phyloP scores from a whole-genome alignment of 2,113 vertebrate species.

The Callithrix jacchus region DNA sequence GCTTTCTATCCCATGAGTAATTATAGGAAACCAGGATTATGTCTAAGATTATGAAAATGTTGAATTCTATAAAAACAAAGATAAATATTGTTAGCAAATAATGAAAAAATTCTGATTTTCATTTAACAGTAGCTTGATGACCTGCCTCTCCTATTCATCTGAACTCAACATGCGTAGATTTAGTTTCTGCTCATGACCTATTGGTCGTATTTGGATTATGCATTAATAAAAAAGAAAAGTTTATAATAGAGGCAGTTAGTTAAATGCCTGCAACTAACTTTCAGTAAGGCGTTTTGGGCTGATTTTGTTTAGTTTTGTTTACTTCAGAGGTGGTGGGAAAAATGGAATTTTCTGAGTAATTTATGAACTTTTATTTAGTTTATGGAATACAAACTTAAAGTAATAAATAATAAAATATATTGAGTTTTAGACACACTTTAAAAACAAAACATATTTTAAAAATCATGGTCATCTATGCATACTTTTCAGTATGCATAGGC shows the following conservation, averaged over 20 bases:
- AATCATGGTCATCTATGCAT: neutral
- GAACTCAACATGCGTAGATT: neutral
- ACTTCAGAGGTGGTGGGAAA: neutral
- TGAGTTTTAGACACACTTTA: conserved; percentile 36
- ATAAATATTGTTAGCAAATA: neutral
- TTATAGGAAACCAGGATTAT: neutral
- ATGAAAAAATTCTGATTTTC: neutral
- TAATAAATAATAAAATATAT: neutral
- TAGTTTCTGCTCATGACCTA: conserved; percentile 16
- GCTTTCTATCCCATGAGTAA: neutral
- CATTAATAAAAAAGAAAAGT: neutral
- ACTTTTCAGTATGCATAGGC: conserved; percentile 7
- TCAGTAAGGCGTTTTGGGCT: neutral
- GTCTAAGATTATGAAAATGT: neutral
- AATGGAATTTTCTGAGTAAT: neutral
- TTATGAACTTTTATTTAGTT: neutral
- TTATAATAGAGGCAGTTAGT: neutral
- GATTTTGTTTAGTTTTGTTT: conserved; percentile 18
- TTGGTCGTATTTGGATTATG: neutral
- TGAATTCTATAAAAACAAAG: conserved; percentile 23
- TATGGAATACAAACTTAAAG: neutral
- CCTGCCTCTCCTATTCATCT: neutral
- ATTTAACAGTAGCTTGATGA: neutral
- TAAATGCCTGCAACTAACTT: neutral
- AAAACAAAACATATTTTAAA: neutral